Base-by-base conservation (phyloP, 2,888 invertebrate species). In the Sinelater perroti region DNA sequence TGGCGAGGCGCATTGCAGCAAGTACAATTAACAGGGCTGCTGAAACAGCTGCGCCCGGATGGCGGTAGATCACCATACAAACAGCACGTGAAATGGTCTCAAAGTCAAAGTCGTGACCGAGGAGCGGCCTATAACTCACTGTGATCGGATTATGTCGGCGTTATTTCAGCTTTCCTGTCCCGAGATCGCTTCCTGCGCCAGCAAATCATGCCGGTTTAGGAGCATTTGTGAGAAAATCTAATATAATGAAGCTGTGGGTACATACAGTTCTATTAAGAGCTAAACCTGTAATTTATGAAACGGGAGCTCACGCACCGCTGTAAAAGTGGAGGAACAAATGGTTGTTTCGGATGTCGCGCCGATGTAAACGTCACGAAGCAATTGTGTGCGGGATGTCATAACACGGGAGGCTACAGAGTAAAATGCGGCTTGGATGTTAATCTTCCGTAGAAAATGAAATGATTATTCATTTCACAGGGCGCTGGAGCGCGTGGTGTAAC, bases 91-190 rank as follows among this genome's bases (percentile, higher is more conserved):
- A 67, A 69, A 66, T 65, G 64, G 67, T 65, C 66, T 65, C 60
- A 26, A 65, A 67, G 64, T 63, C 62, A 59, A 60, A 68, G 64
- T 69, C 70, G 68, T 68, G 69, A 69, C 70, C 66, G 59, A 55
- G 57, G 57, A 57, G 62, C 65, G 60, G 60, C 63, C 64, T 58
- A 60, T 68, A 68, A 68, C 60, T 68, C 66, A 66, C 64, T 56
- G 56, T 62, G 67, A 67, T 67, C 67, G 67, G 68, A 68, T 68
- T 68, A 68, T 60, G 61, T 63, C 61, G 64, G 63, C 65, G 61
- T 64, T 60, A 61, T 57, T 62, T 66, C 50, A 56, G 56, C 52
- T 62, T 57, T 63, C 61, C 62, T 57, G 62, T 62, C 60, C 56
- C 52, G 44, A 53, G 55, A 62, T 62, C 66, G 64, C 60, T 64